A percentile compares a stretch with the other conserved stretches of the same genome.
Conservation (phyloP, 1,140 invertebrate species). For the Neodiprion lecontei region DNA sequence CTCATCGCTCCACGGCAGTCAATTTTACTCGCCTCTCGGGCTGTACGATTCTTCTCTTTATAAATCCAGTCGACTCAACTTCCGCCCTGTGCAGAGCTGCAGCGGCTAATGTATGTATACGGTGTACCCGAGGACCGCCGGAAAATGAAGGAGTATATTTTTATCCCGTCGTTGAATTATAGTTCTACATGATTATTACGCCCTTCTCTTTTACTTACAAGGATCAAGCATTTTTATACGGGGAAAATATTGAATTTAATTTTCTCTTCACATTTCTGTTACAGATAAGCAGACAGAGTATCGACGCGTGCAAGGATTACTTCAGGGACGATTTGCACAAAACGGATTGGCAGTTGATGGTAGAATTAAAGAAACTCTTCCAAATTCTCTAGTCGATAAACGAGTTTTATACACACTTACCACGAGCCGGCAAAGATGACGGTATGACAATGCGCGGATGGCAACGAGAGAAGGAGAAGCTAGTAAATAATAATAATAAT, state of each 20-base stretch:
- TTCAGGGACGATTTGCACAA: constrained; percentile 97
- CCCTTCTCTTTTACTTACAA: neutral
- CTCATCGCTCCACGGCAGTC: constrained; percentile 5
- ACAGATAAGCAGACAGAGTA: constrained; percentile 96
- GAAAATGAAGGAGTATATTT: neutral
- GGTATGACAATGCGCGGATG: constrained; percentile 8
- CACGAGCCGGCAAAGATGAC: no score
- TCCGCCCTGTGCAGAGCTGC: neutral
- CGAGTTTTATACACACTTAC: no score
- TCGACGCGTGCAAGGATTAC: constrained; percentile 99
- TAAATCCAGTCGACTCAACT: neutral
- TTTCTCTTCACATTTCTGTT: constrained; percentile 60
- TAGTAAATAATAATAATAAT: neutral
- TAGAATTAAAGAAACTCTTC: constrained; percentile 98
- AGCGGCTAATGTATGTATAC: no score
- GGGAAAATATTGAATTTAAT: no score
- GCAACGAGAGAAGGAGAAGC: constrained; percentile 5
- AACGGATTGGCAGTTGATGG: constrained; percentile 97
- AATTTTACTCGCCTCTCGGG: no score
- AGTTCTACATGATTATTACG: neutral
- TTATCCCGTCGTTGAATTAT: neutral
- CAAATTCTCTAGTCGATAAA: constrained; percentile 84
- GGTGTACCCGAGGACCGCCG: neutral
- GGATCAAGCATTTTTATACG: no score
- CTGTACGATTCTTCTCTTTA: neutral